Base-by-base conservation (phyloP, 2,888 invertebrate genomes). In the Epistrophe eligans region DNA sequence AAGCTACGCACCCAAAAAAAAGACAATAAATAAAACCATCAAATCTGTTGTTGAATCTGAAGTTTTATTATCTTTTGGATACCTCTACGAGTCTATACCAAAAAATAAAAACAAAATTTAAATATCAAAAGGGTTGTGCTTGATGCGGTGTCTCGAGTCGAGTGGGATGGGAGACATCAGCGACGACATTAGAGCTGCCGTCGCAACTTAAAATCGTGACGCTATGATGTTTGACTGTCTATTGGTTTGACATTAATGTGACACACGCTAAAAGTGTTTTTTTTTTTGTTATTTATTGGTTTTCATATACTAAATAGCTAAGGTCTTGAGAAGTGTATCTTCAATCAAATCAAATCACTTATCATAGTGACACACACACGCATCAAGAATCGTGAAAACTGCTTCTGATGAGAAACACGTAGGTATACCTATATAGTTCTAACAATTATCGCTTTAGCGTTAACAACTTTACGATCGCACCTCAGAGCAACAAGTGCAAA, bases 161-260 rank as follows among this genome's bases (percentile, higher is more conserved):
- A 3, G 3, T 24, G 2, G 24, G 24, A 24, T 24, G 13, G 15
- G 45, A 43, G 38, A 52, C 50, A 38, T 24, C 24, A 24, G 24
- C 24, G 24, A 24, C 24, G 17, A 50, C 38, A 17, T 24, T 19
- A 38, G 38, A 15, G 60, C 60, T 40, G 6, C 32, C 0, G 32
- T 32, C 40, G 19, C 52, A 35, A n/a, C 38, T 19, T 32, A 10
- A 38, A 52, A 43, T 55, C 70, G 70, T 70, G 57, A 50, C 57
- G 80, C 55, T 72, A n/a, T 81, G 79, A 85, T 77, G 84, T 71
- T 55, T 76, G 76, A 17, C 80, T 79, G 83, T 64, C 77, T n/a
- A 40, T 35, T 58, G 50, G 48, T 35, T 24, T 73, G 82, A 74
- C 87, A 52, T 76, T 83, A 83, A 87, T 83, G 83, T 87, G 87